A percentile compares a stretch with the other conserved stretches of the same genome.
Conservation (phyloP, 2,888 invertebrate species). For the Orthosia gracilis region DNA sequence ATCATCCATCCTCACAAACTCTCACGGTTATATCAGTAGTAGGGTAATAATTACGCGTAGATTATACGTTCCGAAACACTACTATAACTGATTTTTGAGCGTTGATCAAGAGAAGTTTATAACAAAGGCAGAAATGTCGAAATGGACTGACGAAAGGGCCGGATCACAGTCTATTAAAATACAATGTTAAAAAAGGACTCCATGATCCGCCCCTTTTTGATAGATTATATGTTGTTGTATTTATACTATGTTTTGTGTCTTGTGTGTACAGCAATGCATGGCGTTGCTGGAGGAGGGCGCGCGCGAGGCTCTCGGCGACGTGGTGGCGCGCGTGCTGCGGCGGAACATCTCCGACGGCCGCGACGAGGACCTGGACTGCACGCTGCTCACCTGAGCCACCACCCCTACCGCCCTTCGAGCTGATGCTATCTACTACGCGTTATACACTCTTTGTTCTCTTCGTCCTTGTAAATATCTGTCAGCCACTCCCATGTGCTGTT, state of each 20-base stretch:
- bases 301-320: slow-evolving; percentile 96
- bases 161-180: no score
- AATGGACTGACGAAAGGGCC: no score
- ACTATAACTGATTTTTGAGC: no score
- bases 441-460: slow-evolving; percentile 34
- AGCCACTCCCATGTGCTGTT: slow-evolving; percentile 41
- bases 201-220: no score
- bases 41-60: no score
- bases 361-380: slow-evolving; percentile 98
- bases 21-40: no score
- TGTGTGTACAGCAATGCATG: slow-evolving; percentile 92
- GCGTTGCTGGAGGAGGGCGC: slow-evolving; percentile 96
- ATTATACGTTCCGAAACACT: no score
- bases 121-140: no score
- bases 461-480: slow-evolving; percentile 61
- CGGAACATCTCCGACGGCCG: slow-evolving; percentile 96
- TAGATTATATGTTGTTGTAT: no score
- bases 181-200: no score
- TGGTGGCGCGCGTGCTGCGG: slow-evolving; percentile 96
- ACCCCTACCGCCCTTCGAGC: neutral
- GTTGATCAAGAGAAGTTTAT: no score
- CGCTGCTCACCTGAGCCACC: slow-evolving; percentile 94
- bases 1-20: no score
- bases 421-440: slow-evolving; percentile 18
- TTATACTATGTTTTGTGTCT: slow-evolving; percentile 2